Evolutionary conservation across 2,888 invertebrate genomes (phyloP), one percentile per base, ranked within the genome.

Genomic region (Brachyptera risi): DNA sequence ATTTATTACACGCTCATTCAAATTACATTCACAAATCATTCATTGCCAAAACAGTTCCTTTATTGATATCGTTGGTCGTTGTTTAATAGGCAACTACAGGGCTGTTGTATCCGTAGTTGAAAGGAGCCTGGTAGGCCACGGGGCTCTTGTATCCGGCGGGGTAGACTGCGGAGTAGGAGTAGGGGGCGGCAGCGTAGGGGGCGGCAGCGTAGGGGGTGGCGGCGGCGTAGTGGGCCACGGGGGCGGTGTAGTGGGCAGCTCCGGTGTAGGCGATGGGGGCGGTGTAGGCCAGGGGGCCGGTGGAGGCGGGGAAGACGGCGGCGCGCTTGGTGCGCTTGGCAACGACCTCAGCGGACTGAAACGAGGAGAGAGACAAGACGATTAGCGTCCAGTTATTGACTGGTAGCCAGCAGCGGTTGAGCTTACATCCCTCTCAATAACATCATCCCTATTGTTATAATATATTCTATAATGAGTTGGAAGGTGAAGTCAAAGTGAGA

Each of bases 281-380:
- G 21, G 60, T 24, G 35, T 47, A 42, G 27, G 62, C 59, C 60
- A 66, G 60, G 49, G 66, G 58, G 44, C 67, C 63, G 49, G 67
- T 63, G 47, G 65, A 62, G 31, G 65, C 62, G 13, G 62, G 42
- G 64, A 35, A 66, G n/a, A 71, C 19, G 31, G 72, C 74, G 47
- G n/a, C n/a, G n/a, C n/a, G n/a, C n/a, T n/a, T n/a, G n/a, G n/a
- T n/a, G n/a, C n/a, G n/a, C n/a, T n/a, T n/a, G n/a, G n/a, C n/a
- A n/a, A n/a, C n/a, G n/a, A n/a, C n/a, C n/a, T n/a, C n/a, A n/a
- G n/a, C n/a, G n/a, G n/a, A n/a, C n/a, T n/a, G n/a, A n/a, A n/a
- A n/a, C n/a, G n/a, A n/a, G n/a, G n/a, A n/a, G n/a, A n/a, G n/a
- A n/a, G n/a, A n/a, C n/a, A n/a, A n/a, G n/a, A n/a, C n/a, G n/a